Base-by-base conservation (phyloP, 2,797 vertebrate species). In the Karalla daura region DNA sequence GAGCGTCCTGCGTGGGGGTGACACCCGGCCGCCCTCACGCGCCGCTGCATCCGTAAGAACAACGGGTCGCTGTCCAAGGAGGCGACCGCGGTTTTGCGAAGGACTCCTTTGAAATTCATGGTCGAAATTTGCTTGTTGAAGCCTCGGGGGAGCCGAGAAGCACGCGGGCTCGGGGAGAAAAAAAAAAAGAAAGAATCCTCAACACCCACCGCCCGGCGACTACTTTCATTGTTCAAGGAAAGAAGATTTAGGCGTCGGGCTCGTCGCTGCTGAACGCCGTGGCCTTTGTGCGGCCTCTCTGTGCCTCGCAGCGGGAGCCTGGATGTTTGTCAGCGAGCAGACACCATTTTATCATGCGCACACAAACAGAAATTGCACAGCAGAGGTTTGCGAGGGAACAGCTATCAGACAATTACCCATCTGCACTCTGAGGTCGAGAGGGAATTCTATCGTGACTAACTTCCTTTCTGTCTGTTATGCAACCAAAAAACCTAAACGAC, bases 321-420 rank as follows among this genome's bases (percentile, higher is more conserved):
- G 46, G 62, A 60, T 72, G 47, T 58, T n/a, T 67, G 59, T 0
- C 18, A 58, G 51, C 4, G 32, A 70, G 43, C 45, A 68, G 36
- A 36, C 70, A 51, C 52, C 14, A 30, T 81, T 88, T 73, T 28
- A 43, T 23, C 62, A 60, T 61, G 70, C 43, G 68, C 50, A 77
- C 50, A 56, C 76, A 76, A 74, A n/a, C 70, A 83, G 72, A 44
- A 79, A 85, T 41, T 59, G 73, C 46, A 64, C 67, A 62, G 77
- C 24, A 63, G 76, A 80, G 73, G 56, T 83, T 64, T 73, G 86
- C 73, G 69, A 65, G 63, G 52, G 75, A 64, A 65, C 28, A 65
- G 0, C 49, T 66, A 85, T 81, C 50, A 60, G 63, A 63, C 41
- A 76, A 72, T 86, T 75, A 63, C 60, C 61, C 59, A 64, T 55